Percentiles rank a stretch among this genome's conserved stretches.
These are phyloP conservation scores for Denticeps clupeoides DNA, from an alignment of 2,797 vertebrate genomes.

Conservation along the genomic window DNA sequence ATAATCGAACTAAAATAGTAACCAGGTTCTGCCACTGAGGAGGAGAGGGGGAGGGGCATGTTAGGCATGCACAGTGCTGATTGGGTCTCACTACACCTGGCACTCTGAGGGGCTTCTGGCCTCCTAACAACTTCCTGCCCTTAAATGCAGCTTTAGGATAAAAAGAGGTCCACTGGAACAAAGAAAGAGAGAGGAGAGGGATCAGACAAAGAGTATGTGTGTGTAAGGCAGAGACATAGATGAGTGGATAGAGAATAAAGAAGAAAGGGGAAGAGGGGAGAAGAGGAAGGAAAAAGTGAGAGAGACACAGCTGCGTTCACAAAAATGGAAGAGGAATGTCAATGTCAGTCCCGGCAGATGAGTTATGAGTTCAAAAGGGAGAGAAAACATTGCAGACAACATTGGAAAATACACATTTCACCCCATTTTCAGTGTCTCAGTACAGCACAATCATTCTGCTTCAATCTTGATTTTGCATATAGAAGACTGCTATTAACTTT, in stretches of 20 bases:
- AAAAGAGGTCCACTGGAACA: slow-evolving; percentile 90
- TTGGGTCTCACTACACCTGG: slow-evolving; percentile 78
- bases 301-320: slow-evolving; percentile 23
- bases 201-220: slow-evolving; percentile 19
- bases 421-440: too few relatives aligned
- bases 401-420: too few relatives aligned
- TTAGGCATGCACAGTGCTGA: slow-evolving; percentile 79
- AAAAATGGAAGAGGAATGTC: slow-evolving; percentile 32
- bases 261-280: slow-evolving; percentile 5
- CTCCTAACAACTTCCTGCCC: slow-evolving; percentile 79
- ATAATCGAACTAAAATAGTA: too few relatives aligned
- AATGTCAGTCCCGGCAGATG: slow-evolving; percentile 26
- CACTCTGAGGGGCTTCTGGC: slow-evolving; percentile 68
- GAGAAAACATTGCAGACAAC: too few relatives aligned
- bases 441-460: too few relatives aligned
- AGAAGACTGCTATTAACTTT: too few relatives aligned
- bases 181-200: slow-evolving; percentile 41
- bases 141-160: slow-evolving; percentile 83
- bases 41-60: slow-evolving; percentile 25
- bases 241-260: slow-evolving; percentile 29
- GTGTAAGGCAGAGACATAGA: slow-evolving; percentile 11
- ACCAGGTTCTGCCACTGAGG: slow-evolving; percentile 11
- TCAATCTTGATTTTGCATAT: too few relatives aligned
- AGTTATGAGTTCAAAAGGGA: too few relatives aligned
- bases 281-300: background rate